Base-by-base conservation (phyloP, 2,797 vertebrate genomes). In the Gadopsis bispinosus region DNA sequence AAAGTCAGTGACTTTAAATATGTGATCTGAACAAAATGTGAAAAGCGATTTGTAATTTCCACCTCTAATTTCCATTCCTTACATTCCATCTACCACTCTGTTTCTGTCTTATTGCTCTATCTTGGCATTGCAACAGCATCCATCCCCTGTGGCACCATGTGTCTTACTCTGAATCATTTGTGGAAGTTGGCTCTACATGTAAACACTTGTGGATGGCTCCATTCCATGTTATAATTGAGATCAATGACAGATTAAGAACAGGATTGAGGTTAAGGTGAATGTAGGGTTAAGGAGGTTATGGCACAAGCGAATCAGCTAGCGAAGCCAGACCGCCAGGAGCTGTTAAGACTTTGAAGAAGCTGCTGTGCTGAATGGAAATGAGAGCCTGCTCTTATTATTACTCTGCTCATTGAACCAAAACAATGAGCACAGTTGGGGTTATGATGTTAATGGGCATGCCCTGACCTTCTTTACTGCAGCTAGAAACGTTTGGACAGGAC, bases 171-270 rank as follows among this genome's bases (percentile, higher is more conserved):
- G 48, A 69, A 37, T 75, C 53, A 22, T 22, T 22, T 22, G 37
- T 43, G 12, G 55, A 26, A 63, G 65, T 29, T 68, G 59, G 33
- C 54, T 73, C 19, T 14, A 53, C n/a, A 63, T 61, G 68, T 73
- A 56, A 77, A 76, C 62, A 35, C 47, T 58, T 58, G 58, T 68
- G 35, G 41, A 66, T 64, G 54, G 61, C 59, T 65, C 43, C 12
- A 19, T 69, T 83, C 22, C 9, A 41, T 31, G 8, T 50, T 71
- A 48, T 43, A 81, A 80, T 72, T 64, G 58, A 85, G 80, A 79
- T 90, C 83, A 83, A 81, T 88, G 82, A 66, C 76, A 86, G 85
- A 90, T 85, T 89, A 89, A 84, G 65, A 72, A 54, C 47, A 69
- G 73, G 72, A 91, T 91, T 87, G 76, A 51, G 74, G 82, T 84